Conservation (phyloP, 2,113 vertebrate species). For the Percopsis transmontana region DNA sequence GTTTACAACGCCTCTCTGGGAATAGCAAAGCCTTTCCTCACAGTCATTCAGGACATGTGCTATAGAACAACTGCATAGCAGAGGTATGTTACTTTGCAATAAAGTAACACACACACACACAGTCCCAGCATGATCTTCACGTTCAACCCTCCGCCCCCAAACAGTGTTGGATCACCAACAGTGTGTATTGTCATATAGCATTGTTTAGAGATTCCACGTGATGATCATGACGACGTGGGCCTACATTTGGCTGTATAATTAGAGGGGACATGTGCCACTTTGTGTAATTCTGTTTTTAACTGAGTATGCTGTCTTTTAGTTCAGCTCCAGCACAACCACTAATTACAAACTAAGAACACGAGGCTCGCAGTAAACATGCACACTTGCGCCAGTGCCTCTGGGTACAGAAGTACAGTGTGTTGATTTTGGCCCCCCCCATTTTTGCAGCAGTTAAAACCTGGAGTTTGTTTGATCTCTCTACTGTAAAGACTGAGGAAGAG, state of each 20-base stretch:
- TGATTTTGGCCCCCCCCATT: too few relatives aligned
- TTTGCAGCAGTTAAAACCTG: too few relatives aligned
- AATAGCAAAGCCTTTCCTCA: constrained; percentile 39
- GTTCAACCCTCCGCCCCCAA: background rate
- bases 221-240: constrained; percentile 13
- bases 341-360: constrained; percentile 53
- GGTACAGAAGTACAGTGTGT: too few relatives aligned
- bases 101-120: background rate
- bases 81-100: background rate
- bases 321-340: constrained; percentile 53
- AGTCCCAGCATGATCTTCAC: too few relatives aligned
- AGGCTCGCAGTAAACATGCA: constrained; percentile 22
- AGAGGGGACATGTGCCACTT: constrained; percentile 20
- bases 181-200: background rate
- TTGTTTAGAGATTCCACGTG: constrained; percentile 1
- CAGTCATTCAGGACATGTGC: background rate
- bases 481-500: too few relatives aligned
- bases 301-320: constrained; percentile 40
- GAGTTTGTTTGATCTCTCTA: too few relatives aligned
- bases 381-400: too few relatives aligned
- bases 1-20: constrained; percentile 51
- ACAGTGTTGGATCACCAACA: background rate
- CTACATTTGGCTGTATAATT: constrained; percentile 25
- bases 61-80: background rate
- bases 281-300: constrained; percentile 26